Evolutionary conservation across 2,888 invertebrate genomes (phyloP).

Genomic region (Pandemis heparana): DNA sequence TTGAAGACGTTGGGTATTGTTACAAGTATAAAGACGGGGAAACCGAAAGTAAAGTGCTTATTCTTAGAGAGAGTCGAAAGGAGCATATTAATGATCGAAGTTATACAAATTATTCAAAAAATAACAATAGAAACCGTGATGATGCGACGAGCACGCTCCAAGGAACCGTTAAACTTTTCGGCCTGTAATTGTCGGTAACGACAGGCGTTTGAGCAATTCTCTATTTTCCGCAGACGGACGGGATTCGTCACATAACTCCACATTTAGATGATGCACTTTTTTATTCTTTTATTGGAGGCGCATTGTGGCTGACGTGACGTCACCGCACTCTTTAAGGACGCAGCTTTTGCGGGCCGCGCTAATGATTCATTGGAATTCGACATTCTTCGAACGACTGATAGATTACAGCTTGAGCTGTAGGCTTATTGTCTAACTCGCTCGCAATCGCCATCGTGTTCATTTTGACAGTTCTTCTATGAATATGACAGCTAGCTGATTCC

Average conservation of each 20-base stretch:
- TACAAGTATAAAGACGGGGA: neutral
- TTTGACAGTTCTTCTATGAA: too few species aligned
- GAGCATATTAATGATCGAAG: constrained; percentile 9
- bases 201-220: constrained; percentile 12
- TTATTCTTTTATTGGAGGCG: constrained; percentile 32
- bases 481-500: too few species aligned
- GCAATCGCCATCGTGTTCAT: too few species aligned
- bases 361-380: constrained; percentile 13
- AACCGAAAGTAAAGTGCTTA: neutral
- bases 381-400: neutral
- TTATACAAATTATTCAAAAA: constrained; percentile 15
- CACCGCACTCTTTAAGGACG: constrained; percentile 12
- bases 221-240: constrained; percentile 20
- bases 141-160: constrained; percentile 7
- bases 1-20: neutral
- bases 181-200: constrained; percentile 8
- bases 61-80: neutral
- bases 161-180: constrained; percentile 2
- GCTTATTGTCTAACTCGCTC: too few species aligned
- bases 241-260: constrained; percentile 31
- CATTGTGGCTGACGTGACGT: constrained; percentile 26
- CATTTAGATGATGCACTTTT: constrained; percentile 36
- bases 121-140: constrained; percentile 21
- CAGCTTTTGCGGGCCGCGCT: neutral
- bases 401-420: neutral